phyloP scores from a whole-genome alignment of 2,797 vertebrate genomes.

The Helarctos malayanus region DNA sequence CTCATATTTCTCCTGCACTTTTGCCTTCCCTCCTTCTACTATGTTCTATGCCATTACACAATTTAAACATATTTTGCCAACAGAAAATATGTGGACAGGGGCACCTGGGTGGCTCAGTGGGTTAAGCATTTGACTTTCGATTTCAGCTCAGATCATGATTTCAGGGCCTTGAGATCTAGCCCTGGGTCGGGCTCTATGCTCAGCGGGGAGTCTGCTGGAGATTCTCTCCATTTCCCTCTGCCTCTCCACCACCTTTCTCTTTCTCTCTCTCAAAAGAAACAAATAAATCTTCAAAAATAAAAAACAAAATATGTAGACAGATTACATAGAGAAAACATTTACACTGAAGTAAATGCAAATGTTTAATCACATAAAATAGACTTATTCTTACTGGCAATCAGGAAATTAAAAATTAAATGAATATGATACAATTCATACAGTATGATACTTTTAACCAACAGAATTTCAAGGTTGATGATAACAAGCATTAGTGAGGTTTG shows the following conservation, averaged over 20 bases:
- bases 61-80: neutral
- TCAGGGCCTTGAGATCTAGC: neutral
- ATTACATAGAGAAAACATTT: neutral
- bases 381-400: neutral
- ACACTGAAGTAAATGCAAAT: neutral
- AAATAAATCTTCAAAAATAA: neutral
- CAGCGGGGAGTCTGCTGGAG: neutral
- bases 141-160: neutral
- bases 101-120: neutral
- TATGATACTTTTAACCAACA: neutral
- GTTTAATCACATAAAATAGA: neutral
- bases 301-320: neutral
- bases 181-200: neutral
- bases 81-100: neutral
- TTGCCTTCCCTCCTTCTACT: neutral
- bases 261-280: neutral
- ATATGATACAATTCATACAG: neutral
- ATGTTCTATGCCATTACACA: neutral
- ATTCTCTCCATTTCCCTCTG: neutral
- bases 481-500: neutral
- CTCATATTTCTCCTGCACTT: neutral
- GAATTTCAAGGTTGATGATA: neutral
- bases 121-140: neutral
- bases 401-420: conserved; percentile 18
- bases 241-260: neutral